phyloP scores from a whole-genome alignment of 35 echinoderm and acorn worm genomes.

The Nesometra sesokonis region DNA sequence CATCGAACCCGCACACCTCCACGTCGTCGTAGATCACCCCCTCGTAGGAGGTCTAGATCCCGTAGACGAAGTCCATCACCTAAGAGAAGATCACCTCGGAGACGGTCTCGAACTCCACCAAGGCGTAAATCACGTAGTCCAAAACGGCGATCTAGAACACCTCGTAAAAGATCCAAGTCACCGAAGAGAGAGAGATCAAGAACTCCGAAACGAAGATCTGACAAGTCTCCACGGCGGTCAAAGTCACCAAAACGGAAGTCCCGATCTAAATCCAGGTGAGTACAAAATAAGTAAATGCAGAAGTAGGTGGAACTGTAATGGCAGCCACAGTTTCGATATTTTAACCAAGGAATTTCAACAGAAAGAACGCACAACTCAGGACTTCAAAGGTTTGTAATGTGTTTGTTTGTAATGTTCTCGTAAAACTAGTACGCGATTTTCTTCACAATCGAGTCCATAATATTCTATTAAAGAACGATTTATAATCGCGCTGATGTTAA shows the following conservation, averaged over 20 bases:
- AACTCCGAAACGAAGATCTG: not conserved
- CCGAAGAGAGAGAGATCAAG: constrained; percentile 32
- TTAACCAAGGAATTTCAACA: no score
- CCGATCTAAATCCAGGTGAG: not conserved
- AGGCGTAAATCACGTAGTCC: constrained; percentile 25
- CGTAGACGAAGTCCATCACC: constrained; percentile 39
- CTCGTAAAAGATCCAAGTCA: constrained; percentile 35
- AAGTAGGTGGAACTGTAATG: no score
- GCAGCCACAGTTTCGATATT: no score
- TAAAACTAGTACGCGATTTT: no score
- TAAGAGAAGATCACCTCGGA: constrained; percentile 33
- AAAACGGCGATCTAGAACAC: constrained; percentile 13
- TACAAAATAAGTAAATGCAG: no score
- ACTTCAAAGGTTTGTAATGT: no score
- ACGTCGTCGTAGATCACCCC: not conserved
- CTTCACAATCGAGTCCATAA: no score
- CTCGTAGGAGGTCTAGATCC: constrained; percentile 32
- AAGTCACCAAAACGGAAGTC: not conserved
- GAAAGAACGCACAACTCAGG: no score
- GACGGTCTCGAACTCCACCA: constrained; percentile 43
- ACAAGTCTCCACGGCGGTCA: not conserved
- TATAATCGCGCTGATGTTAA: no score
- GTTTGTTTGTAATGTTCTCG: no score
- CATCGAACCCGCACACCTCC: not conserved
- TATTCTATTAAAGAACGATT: no score